Conservation (phyloP, 2,888 invertebrate species). For the Xiphydria camelus region DNA sequence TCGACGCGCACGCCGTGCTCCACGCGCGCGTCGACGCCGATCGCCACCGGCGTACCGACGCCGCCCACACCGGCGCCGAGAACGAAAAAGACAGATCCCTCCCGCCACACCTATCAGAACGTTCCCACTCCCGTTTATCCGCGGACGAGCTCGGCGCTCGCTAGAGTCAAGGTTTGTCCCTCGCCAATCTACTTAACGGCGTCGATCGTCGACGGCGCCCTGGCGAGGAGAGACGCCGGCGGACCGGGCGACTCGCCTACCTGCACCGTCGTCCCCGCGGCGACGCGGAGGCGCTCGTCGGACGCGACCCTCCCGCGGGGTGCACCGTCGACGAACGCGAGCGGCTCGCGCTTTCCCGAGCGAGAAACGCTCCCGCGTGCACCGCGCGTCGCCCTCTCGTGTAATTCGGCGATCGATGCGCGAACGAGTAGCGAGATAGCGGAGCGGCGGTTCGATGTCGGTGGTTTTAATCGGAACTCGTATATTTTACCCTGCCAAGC, state of each 20-base stretch:
- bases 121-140: conserved; percentile 60
- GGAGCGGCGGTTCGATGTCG: too few species aligned
- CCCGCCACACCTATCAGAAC: conserved; percentile 61
- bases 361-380: too few species aligned
- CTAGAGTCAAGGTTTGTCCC: conserved; percentile 48
- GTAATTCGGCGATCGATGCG: too few species aligned
- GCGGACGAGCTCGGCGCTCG: conserved; percentile 31
- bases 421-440: conserved; percentile 33
- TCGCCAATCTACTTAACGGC: conserved; percentile 35
- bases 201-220: too few species aligned
- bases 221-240: too few species aligned
- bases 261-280: too few species aligned
- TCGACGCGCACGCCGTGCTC: conserved; percentile 1
- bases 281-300: too few species aligned
- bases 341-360: conserved; percentile 14
- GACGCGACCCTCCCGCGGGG: too few species aligned
- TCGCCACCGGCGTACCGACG: not conserved
- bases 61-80: conserved; percentile 48
- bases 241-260: too few species aligned
- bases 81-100: conserved; percentile 43
- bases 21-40: not conserved
- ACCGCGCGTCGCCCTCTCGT: too few species aligned
- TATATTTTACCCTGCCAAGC: conserved; percentile 50
- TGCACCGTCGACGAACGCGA: too few species aligned
- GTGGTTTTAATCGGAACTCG: conserved; percentile 48